Evolutionary conservation across 2,797 vertebrate species (phyloP).

Genomic region (Morus bassanus): DNA sequence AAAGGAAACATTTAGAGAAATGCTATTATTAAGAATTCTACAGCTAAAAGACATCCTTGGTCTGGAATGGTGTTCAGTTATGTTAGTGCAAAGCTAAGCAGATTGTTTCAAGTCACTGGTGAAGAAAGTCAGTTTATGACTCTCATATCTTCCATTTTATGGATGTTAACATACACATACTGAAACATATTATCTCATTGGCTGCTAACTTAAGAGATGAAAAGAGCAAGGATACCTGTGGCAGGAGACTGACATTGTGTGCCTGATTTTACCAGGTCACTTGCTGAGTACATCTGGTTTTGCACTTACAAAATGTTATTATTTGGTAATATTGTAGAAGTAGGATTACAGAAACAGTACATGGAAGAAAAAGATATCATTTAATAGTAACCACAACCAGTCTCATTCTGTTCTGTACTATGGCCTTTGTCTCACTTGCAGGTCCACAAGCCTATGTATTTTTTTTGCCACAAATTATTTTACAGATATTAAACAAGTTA

Average conservation of each 20-base stretch:
- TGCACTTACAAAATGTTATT: neutral
- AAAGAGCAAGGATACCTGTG: neutral
- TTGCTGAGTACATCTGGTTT: neutral
- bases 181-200: neutral
- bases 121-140: neutral
- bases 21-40: neutral
- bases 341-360: neutral
- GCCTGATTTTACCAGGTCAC: neutral
- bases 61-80: neutral
- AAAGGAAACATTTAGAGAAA: neutral
- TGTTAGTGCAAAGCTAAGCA: neutral
- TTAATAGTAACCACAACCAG: neutral
- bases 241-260: neutral
- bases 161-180: neutral
- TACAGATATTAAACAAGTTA: neutral
- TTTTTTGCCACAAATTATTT: neutral
- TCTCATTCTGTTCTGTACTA: neutral
- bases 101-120: neutral
- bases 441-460: neutral
- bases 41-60: neutral
- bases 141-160: neutral
- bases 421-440: neutral
- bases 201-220: neutral
- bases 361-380: neutral
- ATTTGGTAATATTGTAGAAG: neutral